These are phyloP conservation scores for Amblyteles armatorius DNA, from an alignment of 2,888 invertebrate species.

Conservation along the genomic window DNA sequence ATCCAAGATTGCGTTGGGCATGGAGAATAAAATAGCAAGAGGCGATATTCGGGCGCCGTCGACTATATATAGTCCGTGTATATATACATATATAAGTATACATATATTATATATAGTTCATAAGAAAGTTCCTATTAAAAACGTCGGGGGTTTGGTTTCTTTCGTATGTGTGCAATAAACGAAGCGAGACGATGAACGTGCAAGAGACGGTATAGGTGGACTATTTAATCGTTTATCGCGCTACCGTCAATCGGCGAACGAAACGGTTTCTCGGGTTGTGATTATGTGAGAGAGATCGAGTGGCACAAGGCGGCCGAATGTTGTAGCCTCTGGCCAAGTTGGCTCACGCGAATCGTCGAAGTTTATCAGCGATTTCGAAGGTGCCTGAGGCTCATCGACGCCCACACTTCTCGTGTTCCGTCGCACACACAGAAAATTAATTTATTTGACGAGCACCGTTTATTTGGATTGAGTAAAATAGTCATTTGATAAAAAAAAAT, in stretches of 20 bases:
- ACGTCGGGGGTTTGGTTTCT: background rate
- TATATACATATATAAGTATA: no score
- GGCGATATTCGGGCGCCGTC: background rate
- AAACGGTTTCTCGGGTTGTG: slow-evolving; percentile 38
- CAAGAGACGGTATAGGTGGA: background rate
- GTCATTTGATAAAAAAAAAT: no score
- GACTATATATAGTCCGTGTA: no score
- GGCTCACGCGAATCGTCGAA: slow-evolving; percentile 56
- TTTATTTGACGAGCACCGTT: no score
- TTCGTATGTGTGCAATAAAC: background rate
- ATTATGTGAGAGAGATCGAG: slow-evolving; percentile 54
- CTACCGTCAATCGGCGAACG: slow-evolving; percentile 26
- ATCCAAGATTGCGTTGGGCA: slow-evolving; percentile 29
- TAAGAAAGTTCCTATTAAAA: background rate
- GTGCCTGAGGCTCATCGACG: slow-evolving; percentile 20
- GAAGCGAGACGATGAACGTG: background rate
- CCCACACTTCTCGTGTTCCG: background rate
- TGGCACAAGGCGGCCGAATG: slow-evolving; percentile 44
- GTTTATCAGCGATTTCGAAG: slow-evolving; percentile 38
- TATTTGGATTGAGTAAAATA: no score
- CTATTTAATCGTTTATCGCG: slow-evolving; percentile 13
- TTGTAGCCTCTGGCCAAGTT: slow-evolving; percentile 38
- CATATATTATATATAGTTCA: no score
- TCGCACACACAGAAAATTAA: no score
- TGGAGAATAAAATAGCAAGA: slow-evolving; percentile 29